Conservation (phyloP, 2,113 vertebrate genomes). For the Xerus inauris region DNA sequence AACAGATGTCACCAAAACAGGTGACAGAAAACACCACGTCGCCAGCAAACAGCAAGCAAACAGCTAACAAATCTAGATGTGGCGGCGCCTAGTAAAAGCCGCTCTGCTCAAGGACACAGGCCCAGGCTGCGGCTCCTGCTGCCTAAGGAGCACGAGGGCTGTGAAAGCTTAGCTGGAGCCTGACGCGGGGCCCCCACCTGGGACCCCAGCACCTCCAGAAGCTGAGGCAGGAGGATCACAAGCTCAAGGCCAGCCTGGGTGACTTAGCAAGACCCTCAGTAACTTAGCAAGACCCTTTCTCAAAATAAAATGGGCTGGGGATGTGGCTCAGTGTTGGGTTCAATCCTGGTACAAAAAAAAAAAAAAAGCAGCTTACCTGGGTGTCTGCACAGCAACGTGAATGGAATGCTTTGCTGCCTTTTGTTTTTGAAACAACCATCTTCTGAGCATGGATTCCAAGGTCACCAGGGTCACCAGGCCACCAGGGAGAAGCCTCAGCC, state of each 20-base stretch:
- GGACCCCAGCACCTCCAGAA: too few species aligned
- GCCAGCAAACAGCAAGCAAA: neutral
- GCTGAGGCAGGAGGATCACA: too few species aligned
- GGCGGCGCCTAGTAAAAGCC: fast-evolving
- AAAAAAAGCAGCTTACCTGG: fast-evolving
- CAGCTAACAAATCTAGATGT: fast-evolving
- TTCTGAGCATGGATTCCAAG: fast-evolving
- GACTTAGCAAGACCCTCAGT: too few species aligned
- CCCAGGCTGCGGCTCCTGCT: neutral
- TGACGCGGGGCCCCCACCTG: fast-evolving
- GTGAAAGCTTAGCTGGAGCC: too few species aligned
- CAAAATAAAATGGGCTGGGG: too few species aligned
- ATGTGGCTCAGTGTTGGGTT: too few species aligned
- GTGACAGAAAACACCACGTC: neutral
- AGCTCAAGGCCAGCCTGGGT: too few species aligned
- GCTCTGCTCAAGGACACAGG: neutral
- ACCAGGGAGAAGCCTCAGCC: fast-evolving
- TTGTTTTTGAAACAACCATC: neutral
- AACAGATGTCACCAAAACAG: neutral
- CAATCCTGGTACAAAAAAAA: too few species aligned
- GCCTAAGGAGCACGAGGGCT: fast-evolving
- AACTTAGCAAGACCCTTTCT: too few species aligned
- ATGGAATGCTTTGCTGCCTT: too few species aligned
- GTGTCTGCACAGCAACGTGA: neutral
- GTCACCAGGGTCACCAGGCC: fast-evolving